Evolutionary conservation across 2,797 vertebrate species (phyloP), one percentile per base, ranked within the genome.

Genomic region (Phaenicophaeus curvirostris): DNA sequence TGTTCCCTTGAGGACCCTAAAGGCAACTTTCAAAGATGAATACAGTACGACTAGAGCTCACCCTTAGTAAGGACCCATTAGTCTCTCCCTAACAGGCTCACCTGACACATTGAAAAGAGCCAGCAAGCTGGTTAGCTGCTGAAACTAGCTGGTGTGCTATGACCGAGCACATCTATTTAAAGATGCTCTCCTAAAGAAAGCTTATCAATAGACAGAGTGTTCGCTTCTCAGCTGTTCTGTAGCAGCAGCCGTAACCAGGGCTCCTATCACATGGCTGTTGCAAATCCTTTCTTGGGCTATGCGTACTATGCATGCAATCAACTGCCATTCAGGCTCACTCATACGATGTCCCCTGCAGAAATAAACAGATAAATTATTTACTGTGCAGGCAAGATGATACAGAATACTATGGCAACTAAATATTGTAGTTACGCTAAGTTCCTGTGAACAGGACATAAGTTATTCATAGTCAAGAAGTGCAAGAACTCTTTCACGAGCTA

Each of bases 301-400:
- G 76, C 74, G n/a, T 57, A 19, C 84, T 59, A 66, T 10, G 30
- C 13, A 4, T 67, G 77, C 78, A 95, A 91, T 93, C 91, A 91
- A 8, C 84, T 90, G 87, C 88, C 77, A 79, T 87, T 95, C 81
- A 82, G 12, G 28, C 55, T 79, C 0, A 0, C 44, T 79, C 18
- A 18, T 71, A 67, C 27, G 48, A 76, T 0, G 0, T 90, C 37
- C 57, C 77, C 82, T 42, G 54, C 11, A 51, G 91, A 94, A 96
- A 90, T 81, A 96, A 93, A 86, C 69, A 84, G 82, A 86, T 96
- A 67, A 81, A 96, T 96, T 94, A 94, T 96, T 96, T 86, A 97
- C 74, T 50, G 16, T 42, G 23, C 63, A 79, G 73, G 37, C 66
- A 81, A 51, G 80, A 88, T 57, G 74, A 95, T 85, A 79, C 87